Evolutionary conservation across 2,113 vertebrate genomes (phyloP).

Genomic region (Acrocephalus arundinaceus): DNA sequence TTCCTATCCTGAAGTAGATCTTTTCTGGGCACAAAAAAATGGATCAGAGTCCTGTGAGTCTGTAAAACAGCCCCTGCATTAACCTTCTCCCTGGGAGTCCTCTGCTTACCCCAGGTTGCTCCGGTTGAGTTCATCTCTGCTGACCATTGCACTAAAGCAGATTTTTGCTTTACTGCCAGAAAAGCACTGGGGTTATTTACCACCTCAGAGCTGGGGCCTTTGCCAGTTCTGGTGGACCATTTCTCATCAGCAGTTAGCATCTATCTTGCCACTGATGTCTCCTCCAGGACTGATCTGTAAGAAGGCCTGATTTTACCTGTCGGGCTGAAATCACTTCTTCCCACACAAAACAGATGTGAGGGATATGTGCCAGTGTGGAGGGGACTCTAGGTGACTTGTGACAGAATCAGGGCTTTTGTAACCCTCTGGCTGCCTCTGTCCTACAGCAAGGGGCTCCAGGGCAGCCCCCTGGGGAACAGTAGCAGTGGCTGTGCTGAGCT

Average conservation of each 20-base stretch:
- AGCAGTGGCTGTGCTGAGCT: background rate
- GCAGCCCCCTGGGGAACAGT: background rate
- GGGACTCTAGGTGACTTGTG: background rate
- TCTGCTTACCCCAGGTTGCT: background rate
- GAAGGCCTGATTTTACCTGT: background rate
- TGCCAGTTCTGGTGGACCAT: background rate
- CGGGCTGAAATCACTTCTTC: background rate
- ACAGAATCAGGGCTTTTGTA: background rate
- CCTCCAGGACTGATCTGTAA: background rate
- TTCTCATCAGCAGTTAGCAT: conserved; percentile 22
- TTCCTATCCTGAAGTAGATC: background rate
- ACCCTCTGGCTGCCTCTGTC: background rate
- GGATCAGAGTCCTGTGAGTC: background rate
- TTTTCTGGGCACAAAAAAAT: background rate
- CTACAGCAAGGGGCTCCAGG: fast-evolving
- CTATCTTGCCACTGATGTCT: background rate
- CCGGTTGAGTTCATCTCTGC: background rate
- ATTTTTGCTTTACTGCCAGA: conserved; percentile 18
- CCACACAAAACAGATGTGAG: fast-evolving
- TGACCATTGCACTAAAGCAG: conserved; percentile 18
- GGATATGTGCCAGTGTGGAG: fast-evolving
- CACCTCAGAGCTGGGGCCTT: background rate
- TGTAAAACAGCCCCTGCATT: background rate
- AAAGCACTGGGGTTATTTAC: conserved; percentile 4
- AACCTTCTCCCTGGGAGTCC: background rate